A percentile compares a stretch with the other conserved stretches of the same genome.
Evolutionary conservation across 2,888 invertebrate species (phyloP).

Genomic region (Lycaena phlaeas): DNA sequence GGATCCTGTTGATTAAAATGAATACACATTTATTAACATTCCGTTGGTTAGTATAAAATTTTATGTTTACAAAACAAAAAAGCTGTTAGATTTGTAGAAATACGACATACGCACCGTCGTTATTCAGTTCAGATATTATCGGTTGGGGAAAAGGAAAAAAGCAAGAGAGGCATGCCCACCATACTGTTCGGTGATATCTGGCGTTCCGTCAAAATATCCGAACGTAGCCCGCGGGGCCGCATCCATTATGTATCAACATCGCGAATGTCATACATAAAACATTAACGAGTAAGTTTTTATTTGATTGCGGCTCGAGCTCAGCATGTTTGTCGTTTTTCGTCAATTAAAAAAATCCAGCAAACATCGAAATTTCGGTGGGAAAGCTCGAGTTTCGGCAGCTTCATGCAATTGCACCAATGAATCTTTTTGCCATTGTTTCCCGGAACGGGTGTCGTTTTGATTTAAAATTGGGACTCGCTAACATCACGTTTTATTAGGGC

Average conservation of each 20-base stretch:
- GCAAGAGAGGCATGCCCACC: conserved; percentile 48
- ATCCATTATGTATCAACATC: conserved; percentile 64
- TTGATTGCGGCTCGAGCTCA: conserved; percentile 56
- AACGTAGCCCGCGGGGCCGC: conserved; percentile 60
- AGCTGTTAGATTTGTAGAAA: conserved; percentile 19
- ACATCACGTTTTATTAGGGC: conserved; percentile 28
- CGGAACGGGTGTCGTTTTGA: conserved; percentile 40
- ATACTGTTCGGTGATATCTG: conserved; percentile 56
- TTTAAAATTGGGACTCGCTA: conserved; percentile 32
- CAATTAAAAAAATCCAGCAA: conserved; percentile 47
- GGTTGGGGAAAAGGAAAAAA: conserved; percentile 31
- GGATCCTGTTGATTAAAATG: too few species aligned
- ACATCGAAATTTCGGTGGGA: conserved; percentile 60
- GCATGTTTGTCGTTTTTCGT: conserved; percentile 42
- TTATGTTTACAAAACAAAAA: conserved; percentile 1
- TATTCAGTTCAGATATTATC: conserved; percentile 42
- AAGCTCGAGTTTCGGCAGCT: conserved; percentile 41
- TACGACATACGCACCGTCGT: conserved; percentile 21
- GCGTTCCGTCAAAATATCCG: conserved; percentile 63
- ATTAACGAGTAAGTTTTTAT: conserved; percentile 69
- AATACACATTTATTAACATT: too few species aligned
- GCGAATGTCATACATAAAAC: conserved; percentile 67
- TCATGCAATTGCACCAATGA: conserved; percentile 47
- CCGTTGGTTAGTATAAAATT: too few species aligned
- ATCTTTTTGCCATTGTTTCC: conserved; percentile 39